These are phyloP conservation scores for Panurus biarmicus DNA, from an alignment of 2,113 vertebrate genomes.

Conservation along the genomic window DNA sequence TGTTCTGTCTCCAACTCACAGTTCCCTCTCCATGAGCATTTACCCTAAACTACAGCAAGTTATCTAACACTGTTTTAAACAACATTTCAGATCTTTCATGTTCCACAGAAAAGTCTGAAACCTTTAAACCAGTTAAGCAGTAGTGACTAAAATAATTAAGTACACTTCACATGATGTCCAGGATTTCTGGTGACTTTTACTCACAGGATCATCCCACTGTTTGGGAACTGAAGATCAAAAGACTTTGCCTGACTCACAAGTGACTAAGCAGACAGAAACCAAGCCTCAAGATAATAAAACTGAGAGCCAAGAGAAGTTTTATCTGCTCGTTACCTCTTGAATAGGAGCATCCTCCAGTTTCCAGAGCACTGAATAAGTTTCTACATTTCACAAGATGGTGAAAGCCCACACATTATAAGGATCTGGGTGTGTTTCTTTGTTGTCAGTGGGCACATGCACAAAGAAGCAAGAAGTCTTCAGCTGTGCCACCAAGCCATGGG, in stretches of 20 bases:
- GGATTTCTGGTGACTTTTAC: slow-evolving; percentile 31
- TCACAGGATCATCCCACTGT: not conserved
- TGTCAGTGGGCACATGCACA: not conserved
- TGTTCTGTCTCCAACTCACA: not conserved
- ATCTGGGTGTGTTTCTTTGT: not conserved
- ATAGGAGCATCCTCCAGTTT: not conserved
- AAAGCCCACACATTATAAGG: not conserved
- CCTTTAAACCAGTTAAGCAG: not conserved
- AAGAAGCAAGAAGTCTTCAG: not conserved
- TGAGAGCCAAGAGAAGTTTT: not conserved
- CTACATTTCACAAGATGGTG: not conserved
- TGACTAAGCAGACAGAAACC: slow-evolving; percentile 19
- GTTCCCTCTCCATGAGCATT: not conserved
- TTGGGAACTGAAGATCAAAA: not conserved
- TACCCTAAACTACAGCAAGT: not conserved
- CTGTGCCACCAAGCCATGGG: not conserved
- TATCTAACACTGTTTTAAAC: not conserved
- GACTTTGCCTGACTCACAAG: slow-evolving; percentile 21
- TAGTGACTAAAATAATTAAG: slow-evolving; percentile 5
- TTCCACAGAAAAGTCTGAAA: not conserved
- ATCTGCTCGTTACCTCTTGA: not conserved
- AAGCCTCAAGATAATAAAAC: slow-evolving; percentile 23
- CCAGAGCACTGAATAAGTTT: not conserved
- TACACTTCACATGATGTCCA: not conserved
- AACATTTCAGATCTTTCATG: not conserved